Percentiles rank a stretch among this genome's conserved stretches.
Conservation (phyloP, 2,888 invertebrate genomes). For the Nesidiocoris tenuis region DNA sequence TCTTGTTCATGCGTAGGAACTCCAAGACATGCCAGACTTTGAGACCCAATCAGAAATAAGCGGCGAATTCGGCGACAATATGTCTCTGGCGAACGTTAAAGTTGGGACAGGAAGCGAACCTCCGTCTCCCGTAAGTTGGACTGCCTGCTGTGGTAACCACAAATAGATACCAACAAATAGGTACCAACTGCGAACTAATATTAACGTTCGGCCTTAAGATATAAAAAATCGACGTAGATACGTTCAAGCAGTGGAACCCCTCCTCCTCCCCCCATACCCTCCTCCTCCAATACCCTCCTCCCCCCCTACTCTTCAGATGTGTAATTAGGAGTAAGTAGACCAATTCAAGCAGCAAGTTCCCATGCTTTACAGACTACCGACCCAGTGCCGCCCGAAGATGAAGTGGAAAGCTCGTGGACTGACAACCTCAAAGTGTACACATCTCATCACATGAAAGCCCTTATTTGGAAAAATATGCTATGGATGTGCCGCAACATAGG, state of each 20-base stretch:
- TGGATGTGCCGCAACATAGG: constrained; percentile 83
- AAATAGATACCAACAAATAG: no score
- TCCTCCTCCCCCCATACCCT: no score
- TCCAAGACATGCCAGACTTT: constrained; percentile 54
- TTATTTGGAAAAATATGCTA: constrained; percentile 85
- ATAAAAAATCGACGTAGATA: neutral
- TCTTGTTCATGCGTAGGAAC: no score
- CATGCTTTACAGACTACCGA: constrained; percentile 42
- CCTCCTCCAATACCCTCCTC: no score
- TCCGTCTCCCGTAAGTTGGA: constrained; percentile 5
- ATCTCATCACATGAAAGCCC: constrained; percentile 71
- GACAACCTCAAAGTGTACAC: constrained; percentile 67
- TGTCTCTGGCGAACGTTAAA: constrained; percentile 65
- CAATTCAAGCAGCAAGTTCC: no score
- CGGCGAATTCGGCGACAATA: constrained; percentile 83
- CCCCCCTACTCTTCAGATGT: no score
- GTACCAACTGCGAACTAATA: no score
- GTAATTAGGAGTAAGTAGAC: no score
- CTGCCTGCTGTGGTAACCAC: no score
- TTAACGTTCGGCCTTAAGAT: neutral
- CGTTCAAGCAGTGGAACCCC: no score
- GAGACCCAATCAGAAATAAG: constrained; percentile 70
- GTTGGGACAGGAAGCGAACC: neutral
- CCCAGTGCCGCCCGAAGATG: constrained; percentile 55
- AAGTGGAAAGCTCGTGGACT: constrained; percentile 59